Evolutionary conservation across 2,888 invertebrate species (phyloP), one percentile per base, ranked within the genome.

Genomic region (Archaeoteleia sp.): DNA sequence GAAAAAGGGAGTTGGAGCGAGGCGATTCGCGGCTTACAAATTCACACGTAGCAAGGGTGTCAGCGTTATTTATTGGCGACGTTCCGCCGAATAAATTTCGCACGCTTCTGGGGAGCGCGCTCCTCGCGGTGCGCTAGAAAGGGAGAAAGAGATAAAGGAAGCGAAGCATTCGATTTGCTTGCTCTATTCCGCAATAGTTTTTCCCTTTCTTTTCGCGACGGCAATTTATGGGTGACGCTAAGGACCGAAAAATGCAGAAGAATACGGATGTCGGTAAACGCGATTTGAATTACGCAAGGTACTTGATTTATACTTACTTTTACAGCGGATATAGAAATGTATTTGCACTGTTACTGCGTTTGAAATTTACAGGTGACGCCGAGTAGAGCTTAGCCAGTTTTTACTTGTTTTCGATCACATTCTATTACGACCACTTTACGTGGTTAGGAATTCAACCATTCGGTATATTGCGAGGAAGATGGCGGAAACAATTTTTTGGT

Each of bases 51-150:
- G 61, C 65, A 58, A 55, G 72, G 63, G 58, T 57, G 69, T 62
- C 66, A 65, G 67, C 66, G 66, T 73, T 71, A 73, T 67, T 73
- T 73, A 74, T 74, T 71, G 69, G 61, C 63, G 57, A 65, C 67
- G 63, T 67, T 69, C 63, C 66, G 58, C 61, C 61, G 69, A 71
- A 69, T 69, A 65, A 69, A 71, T 67, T 71, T 67, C 55, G 46
- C 58, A 23, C 65, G 57, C 51, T 70, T 54, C 54, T 62, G 48
- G 67, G 58, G 63, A 53, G 53, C 29, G 49, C 40, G 32, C 32
- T 40, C 9, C 2, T 7, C 13, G 43, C 37, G 43, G 10, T 32
- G 58, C 8, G 61, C 53, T 48, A 66, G 61, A 70, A 65, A 62
- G 57, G 23, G 6, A 37, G 20, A 23, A 39, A 39, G 39, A 61